A percentile compares a stretch with the other conserved stretches of the same genome.
Conservation (phyloP, 2,888 invertebrate species). For the Aproaerema taeniolella region DNA sequence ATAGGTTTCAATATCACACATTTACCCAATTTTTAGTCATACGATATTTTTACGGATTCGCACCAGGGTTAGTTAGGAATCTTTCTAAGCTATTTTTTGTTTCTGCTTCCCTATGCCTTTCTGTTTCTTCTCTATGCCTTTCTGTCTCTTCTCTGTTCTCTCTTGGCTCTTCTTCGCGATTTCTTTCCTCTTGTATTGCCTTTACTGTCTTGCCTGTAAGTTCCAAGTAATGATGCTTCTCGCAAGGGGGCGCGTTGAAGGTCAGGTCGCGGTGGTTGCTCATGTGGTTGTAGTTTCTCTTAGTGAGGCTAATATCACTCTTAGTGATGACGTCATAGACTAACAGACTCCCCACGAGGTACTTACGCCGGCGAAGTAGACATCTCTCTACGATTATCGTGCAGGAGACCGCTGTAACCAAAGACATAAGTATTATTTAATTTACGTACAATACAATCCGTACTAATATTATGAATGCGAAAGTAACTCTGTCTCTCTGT, state of each 20-base stretch:
- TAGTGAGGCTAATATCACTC: constrained; percentile 48
- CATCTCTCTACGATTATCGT: constrained; percentile 55
- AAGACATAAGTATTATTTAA: background rate
- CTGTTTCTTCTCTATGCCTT: background rate
- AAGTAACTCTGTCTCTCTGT: background rate
- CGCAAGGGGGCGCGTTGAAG: background rate
- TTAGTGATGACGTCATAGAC: constrained; percentile 53
- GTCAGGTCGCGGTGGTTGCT: background rate
- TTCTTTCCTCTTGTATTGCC: background rate
- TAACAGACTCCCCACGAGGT: constrained; percentile 24
- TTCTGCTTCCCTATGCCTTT: background rate
- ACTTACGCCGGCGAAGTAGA: constrained; percentile 39
- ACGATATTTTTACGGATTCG: no score
- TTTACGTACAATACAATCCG: background rate
- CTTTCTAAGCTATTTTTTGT: no score
- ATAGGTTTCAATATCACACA: no score
- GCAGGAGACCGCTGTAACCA: constrained; percentile 50
- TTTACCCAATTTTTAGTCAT: no score
- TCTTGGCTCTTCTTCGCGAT: background rate
- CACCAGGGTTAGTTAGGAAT: no score
- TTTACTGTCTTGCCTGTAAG: background rate
- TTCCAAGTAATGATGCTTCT: background rate
- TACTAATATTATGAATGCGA: background rate
- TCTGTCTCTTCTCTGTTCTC: background rate
- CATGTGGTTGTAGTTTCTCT: constrained; percentile 9